Base-by-base conservation (phyloP, 1,140 invertebrate species). In the Cotesia typhae region DNA sequence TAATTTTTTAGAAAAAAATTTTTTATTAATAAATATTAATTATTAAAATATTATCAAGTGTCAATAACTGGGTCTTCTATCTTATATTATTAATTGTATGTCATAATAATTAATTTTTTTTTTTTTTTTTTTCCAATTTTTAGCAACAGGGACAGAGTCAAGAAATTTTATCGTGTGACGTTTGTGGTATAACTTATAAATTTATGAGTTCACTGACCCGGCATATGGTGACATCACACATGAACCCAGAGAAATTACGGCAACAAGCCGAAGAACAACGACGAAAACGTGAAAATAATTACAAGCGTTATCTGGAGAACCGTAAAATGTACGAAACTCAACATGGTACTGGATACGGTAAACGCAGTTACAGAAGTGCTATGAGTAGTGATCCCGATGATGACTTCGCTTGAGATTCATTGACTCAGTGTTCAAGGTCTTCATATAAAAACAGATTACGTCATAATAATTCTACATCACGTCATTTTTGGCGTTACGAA, bases 141-240 rank as follows among this genome's bases (percentile, higher is more conserved):
- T 57, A 57, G 65, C 63, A 79, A 59, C 71, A 86, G 80, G 71
- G 67, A 63, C 83, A 86, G 81, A 86, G 78, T 59, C 83, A 87
- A 55, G 85, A 87, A 55, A 84, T 87, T 72, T 69, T 87, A 0
- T 84, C 86, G 9, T 87, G 86, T 64, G 83, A 87, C 37, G 82
- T 87, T 2, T 87, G 86, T 57, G 86, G 86, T 0, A 87, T 87
- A n/a, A 87, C 86, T 0, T 87, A 87, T 68, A 87, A 87, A 77
- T 87, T 87, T 41, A 86, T 87, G 81, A 87, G 85, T 28, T 87
- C 86, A 0, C 75, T 87, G n/a, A 87, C 86, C 1, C 84, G 86
- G 76, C 86, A 87, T 14, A 87, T 87, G 85, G 86, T 87, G 0
- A 87, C 86, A 0, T 86, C 85, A 0, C 86, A 87, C 60, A 85